Evolutionary conservation across 1,140 invertebrate species (phyloP), one percentile per base, ranked within the genome.

Genomic region (Choristoneura fumiferana): DNA sequence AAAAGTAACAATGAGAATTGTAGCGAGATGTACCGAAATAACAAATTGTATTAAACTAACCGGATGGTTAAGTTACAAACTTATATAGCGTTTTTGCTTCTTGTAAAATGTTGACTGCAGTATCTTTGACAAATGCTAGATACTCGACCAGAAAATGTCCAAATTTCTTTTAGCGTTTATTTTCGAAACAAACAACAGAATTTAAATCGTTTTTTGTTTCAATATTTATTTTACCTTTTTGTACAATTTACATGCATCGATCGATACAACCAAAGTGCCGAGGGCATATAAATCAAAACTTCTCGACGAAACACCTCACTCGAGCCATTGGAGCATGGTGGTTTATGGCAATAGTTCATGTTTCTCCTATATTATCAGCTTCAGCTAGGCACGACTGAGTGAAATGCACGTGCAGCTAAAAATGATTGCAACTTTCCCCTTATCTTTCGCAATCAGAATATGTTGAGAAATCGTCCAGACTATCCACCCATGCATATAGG

Each of bases 1-100:
- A 66, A 67, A 64, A 43, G 49, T 58, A 63, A 76, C 66, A 71
- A 76, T 71, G 17, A 52, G 54, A 67, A 63, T 62, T 63, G 69
- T 71, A 71, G 54, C 60, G 38, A 62, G 54, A 75, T 54, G 60
- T 64, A 62, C n/a, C n/a, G n/a, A n/a, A n/a, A n/a, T n/a, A 60
- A 54, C 60, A 68, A 64, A n/a, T 66, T 67, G 69, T 66, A 68
- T 65, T 71, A 71, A 53, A 67, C 22, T 3, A 3, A 57, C 67
- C 49, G 49, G 22, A 29, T 6, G n/a, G n/a, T n/a, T n/a, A n/a
- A n/a, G n/a, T n/a, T n/a, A n/a, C n/a, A n/a, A n/a, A n/a, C n/a
- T n/a, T n/a, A n/a, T n/a, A n/a, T n/a, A n/a, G n/a, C n/a, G n/a
- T n/a, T n/a, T n/a, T n/a, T n/a, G n/a, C n/a, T n/a, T n/a, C n/a